These are phyloP conservation scores for Probaryconus sp. DNA, from an alignment of 1,140 invertebrate species.

Conservation along the genomic window DNA sequence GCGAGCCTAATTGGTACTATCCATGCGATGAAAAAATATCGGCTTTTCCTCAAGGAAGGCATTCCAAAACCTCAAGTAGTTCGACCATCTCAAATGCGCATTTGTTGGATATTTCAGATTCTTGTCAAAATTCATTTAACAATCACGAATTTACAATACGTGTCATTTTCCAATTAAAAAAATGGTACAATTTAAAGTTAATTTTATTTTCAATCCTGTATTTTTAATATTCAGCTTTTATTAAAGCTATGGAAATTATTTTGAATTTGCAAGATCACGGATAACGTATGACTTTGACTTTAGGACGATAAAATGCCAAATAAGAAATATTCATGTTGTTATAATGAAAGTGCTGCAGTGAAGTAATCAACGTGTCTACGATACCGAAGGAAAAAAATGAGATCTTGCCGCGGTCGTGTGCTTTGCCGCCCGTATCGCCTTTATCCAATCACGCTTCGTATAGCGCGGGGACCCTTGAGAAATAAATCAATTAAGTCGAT, in stretches of 20 bases:
- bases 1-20: slow-evolving; percentile 46
- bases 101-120: slow-evolving; percentile 6
- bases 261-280: slow-evolving; percentile 52
- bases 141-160: no score
- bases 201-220: no score
- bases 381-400: slow-evolving; percentile 31
- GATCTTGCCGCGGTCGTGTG: slow-evolving; percentile 37
- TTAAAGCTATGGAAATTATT: slow-evolving; percentile 46
- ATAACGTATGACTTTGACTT: slow-evolving; percentile 11
- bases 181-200: no score
- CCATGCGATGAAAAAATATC: slow-evolving; percentile 33
- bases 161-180: no score
- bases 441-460: slow-evolving; percentile 59
- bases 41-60: slow-evolving; percentile 33
- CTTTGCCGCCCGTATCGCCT: slow-evolving; percentile 54
- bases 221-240: slow-evolving; percentile 42
- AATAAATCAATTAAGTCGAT: slow-evolving; percentile 65
- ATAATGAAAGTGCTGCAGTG: slow-evolving; percentile 35
- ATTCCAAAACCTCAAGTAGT: slow-evolving; percentile 15
- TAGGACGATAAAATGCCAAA: slow-evolving; percentile 28
- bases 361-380: slow-evolving; percentile 42
- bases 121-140: slow-evolving; percentile 1
- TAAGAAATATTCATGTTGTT: slow-evolving; percentile 48
- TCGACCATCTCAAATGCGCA: background rate
- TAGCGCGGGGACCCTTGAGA: slow-evolving; percentile 47